Evolutionary conservation across 2,113 vertebrate species (phyloP), one percentile per base, ranked within the genome.

Genomic region (Oxyura jamaicensis): DNA sequence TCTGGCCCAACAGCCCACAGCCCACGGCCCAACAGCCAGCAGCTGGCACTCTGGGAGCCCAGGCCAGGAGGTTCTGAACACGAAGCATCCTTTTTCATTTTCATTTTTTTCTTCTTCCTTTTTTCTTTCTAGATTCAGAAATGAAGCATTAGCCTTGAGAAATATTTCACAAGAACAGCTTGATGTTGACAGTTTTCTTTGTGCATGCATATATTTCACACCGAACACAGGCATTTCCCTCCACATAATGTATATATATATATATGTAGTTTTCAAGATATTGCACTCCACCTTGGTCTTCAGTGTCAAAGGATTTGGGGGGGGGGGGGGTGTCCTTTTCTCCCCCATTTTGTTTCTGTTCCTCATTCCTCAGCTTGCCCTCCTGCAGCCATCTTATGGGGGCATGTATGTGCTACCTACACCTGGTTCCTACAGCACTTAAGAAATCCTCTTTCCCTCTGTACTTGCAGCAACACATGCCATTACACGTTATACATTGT

Each of bases 1-100:
- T 46, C 41, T 0, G 0, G 21, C n/a, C 26, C 1, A 2, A 78
- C 71, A 72, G 71, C 56, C 44, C n/a, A n/a, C n/a, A n/a, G n/a
- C n/a, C n/a, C n/a, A n/a, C n/a, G n/a, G n/a, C n/a, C n/a, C n/a
- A n/a, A n/a, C n/a, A n/a, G n/a, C n/a, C n/a, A n/a, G n/a, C n/a
- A n/a, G 3, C 11, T 46, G 6, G 2, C 25, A 52, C 33, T 19
- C 46, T 39, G 18, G 53, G 41, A 90, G 25, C 52, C 44, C 52
- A 66, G n/a, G 35, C 10, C 13, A 35, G 46, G 62, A 46, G 26
- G 2, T 88, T 67, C n/a, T 65, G 13, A 42, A 28, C 25, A 10
- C 1, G 12, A 72, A 83, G 16, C 7, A 11, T 50, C 76, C 29
- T 21, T 88, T 75, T 16, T 33, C 9, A 55, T 25, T 21, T 7